These are phyloP conservation scores for Drosophila murphyi DNA, from an alignment of 1,140 invertebrate species.

Conservation along the genomic window DNA sequence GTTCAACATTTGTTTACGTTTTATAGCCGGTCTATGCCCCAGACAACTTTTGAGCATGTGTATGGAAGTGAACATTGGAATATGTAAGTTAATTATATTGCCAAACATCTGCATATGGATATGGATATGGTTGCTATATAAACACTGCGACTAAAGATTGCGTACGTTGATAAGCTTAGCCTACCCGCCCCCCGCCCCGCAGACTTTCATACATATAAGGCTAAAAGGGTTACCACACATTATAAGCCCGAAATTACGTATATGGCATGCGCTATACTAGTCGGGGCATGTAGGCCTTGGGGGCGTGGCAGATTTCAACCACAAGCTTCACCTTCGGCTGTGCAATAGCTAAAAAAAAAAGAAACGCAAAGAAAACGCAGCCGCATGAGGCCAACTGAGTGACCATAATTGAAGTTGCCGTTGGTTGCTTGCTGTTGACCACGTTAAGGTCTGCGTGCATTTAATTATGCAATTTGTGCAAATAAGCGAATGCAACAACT, in stretches of 20 bases:
- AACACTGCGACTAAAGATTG: conserved; percentile 1
- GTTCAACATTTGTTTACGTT: conserved; percentile 4
- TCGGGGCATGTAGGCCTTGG: conserved; percentile 14
- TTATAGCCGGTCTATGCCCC: conserved; percentile 1
- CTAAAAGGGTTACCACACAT: conserved; percentile 10
- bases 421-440: conserved; percentile 28
- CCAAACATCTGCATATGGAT: not conserved
- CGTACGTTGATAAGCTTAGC: not conserved
- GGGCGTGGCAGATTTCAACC: conserved; percentile 35
- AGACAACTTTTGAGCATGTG: conserved; percentile 11
- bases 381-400: conserved; percentile 62
- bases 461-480: conserved; percentile 82
- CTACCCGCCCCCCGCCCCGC: not conserved
- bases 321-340: conserved; percentile 63
- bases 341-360: conserved; percentile 34
- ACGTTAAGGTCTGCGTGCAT: conserved; percentile 77
- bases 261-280: not conserved
- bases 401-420: conserved; percentile 74
- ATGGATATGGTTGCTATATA: not conserved
- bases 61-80: conserved; percentile 3
- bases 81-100: conserved; percentile 3
- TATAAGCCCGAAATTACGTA: not conserved
- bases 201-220: not conserved
- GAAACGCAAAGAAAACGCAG: conserved; percentile 62
- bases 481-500: conserved; percentile 43